phyloP scores from a whole-genome alignment of 2,888 invertebrate species.

The Pemphredon lugubris region DNA sequence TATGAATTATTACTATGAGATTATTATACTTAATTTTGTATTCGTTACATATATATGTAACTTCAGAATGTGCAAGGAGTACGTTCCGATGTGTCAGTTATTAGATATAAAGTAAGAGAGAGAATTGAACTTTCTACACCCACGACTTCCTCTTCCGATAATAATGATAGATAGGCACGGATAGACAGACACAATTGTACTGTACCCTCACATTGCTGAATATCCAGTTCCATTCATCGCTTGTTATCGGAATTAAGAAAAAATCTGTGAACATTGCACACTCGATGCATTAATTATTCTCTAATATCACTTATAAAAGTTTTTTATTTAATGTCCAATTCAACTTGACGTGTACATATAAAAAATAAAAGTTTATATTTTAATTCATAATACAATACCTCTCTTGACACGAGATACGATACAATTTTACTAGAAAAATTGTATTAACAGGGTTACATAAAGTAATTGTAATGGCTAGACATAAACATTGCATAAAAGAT shows the following conservation, averaged over 20 bases:
- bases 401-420: conserved; percentile 40
- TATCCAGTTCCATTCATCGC: not conserved
- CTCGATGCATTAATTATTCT: conserved; percentile 16
- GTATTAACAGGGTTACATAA: conserved; percentile 40
- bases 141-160: conserved; percentile 41
- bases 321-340: conserved; percentile 54
- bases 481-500: conserved; percentile 28
- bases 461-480: conserved; percentile 24
- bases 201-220: not conserved
- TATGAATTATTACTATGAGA: conserved; percentile 22
- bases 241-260: not conserved
- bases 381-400: conserved; percentile 55
- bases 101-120: not conserved
- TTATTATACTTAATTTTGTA: conserved; percentile 4
- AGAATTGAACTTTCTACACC: conserved; percentile 16
- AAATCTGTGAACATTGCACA: not conserved
- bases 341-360: conserved; percentile 57
- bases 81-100: not conserved
- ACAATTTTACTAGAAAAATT: conserved; percentile 47
- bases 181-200: not conserved
- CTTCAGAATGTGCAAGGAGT: not conserved
- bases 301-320: conserved; percentile 47
- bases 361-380: conserved; percentile 65
- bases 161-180: conserved; percentile 8
- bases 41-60: not conserved